Conservation (phyloP, 64 coral and sea anemone species). For the Montipora foliosa region DNA sequence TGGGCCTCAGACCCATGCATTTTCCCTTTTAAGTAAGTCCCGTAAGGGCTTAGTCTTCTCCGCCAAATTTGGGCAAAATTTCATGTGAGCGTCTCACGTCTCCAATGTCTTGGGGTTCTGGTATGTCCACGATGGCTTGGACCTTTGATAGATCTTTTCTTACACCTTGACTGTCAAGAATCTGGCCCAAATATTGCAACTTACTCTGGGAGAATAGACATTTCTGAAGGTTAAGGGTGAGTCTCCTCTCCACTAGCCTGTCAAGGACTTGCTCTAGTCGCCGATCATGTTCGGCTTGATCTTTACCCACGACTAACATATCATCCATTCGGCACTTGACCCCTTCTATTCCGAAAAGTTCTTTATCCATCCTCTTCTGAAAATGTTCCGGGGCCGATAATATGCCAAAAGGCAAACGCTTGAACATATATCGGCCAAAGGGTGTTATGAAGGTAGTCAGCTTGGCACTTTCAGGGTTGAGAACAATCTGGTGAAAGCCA, state of each 20-base stretch:
- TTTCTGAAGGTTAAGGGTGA: slow-evolving; percentile 50
- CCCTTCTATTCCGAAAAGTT: slow-evolving; percentile 25
- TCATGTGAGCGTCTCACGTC: not conserved
- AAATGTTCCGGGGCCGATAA: not conserved
- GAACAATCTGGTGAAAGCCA: not conserved
- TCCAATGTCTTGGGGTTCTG: not conserved
- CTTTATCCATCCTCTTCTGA: not conserved
- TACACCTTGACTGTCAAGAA: slow-evolving; percentile 46
- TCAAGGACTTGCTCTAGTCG: slow-evolving; percentile 18
- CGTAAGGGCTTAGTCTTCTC: slow-evolving; percentile 17
- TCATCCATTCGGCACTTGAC: slow-evolving; percentile 14
- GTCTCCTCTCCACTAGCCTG: slow-evolving; percentile 9
- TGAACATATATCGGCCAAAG: not conserved
- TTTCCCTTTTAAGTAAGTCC: slow-evolving; percentile 49
- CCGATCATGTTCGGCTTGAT: not conserved
- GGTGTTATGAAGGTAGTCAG: not conserved
- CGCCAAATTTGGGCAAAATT: slow-evolving; percentile 53
- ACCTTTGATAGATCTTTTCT: slow-evolving; percentile 41
- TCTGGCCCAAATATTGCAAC: slow-evolving; percentile 43
- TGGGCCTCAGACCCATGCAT: slow-evolving; percentile 24
- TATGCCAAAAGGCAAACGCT: slow-evolving; percentile 3
- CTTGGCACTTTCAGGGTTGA: slow-evolving; percentile 1
- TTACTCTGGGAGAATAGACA: slow-evolving; percentile 48
- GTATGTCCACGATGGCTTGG: slow-evolving; percentile 1
- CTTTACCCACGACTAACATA: not conserved